Conservation (phyloP, 2,888 invertebrate species). For the Caenorhabditis afra region DNA sequence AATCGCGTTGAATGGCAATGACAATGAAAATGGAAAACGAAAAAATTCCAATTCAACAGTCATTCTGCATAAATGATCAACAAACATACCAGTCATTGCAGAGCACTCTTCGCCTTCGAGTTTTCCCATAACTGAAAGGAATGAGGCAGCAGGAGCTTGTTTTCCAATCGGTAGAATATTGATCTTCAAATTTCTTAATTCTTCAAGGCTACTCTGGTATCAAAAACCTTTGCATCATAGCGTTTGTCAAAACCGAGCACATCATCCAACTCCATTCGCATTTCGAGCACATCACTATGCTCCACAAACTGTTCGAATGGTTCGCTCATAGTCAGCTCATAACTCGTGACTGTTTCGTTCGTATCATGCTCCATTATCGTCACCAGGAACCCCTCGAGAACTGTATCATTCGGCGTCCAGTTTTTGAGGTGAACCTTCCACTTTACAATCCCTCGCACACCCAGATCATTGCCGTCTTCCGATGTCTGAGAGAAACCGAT, state of each 20-base stretch:
- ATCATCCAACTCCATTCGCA: slow-evolving; percentile 43
- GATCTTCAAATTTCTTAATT: slow-evolving; percentile 17
- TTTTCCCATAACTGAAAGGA: slow-evolving; percentile 42
- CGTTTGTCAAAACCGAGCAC: slow-evolving; percentile 34
- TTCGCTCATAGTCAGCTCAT: slow-evolving; percentile 18
- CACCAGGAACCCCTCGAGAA: slow-evolving; percentile 38
- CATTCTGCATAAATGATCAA: neutral
- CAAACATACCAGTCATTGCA: slow-evolving; percentile 29
- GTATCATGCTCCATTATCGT: slow-evolving; percentile 42
- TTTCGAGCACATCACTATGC: slow-evolving; percentile 28
- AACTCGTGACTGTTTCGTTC: slow-evolving; percentile 27
- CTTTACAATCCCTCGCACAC: slow-evolving; percentile 51
- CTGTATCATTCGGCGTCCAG: slow-evolving; percentile 27
- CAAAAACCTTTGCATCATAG: slow-evolving; percentile 40
- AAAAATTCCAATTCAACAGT: neutral
- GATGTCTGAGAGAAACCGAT: slow-evolving; percentile 34
- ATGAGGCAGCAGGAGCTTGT: slow-evolving; percentile 36
- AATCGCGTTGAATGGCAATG: neutral
- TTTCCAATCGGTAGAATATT: slow-evolving; percentile 44
- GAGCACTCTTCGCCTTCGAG: slow-evolving; percentile 32
- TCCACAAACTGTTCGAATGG: slow-evolving; percentile 29
- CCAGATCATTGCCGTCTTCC: slow-evolving; percentile 39
- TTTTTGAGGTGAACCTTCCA: slow-evolving; percentile 46
- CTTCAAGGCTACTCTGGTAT: neutral
- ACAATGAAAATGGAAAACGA: neutral